Evolutionary conservation across 2,113 vertebrate species (phyloP).

Genomic region (Argyrosomus japonicus): DNA sequence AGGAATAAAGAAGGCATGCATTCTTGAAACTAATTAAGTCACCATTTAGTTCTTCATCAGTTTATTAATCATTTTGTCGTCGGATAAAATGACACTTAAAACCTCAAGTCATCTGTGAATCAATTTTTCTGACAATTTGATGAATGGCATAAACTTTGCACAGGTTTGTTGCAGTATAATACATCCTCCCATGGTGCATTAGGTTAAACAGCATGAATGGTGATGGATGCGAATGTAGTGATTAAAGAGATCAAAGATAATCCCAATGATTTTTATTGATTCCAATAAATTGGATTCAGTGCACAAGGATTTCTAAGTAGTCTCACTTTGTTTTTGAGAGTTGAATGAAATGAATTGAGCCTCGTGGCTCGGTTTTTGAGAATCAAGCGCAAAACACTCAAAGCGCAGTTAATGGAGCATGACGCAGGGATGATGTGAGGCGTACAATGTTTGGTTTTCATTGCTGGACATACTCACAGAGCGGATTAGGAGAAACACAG

Average conservation of each 20-base stretch:
- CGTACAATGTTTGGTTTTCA: neutral
- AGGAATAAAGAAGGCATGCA: neutral
- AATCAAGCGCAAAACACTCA: slow-evolving; percentile 1
- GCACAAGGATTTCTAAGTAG: neutral
- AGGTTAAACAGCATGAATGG: neutral
- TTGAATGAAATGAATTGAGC: neutral
- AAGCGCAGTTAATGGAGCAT: neutral
- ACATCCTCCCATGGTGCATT: neutral
- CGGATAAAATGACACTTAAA: slow-evolving; percentile 1
- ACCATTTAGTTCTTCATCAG: neutral
- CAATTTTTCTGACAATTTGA: neutral
- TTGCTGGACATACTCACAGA: neutral
- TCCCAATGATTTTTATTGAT: neutral
- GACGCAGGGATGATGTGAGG: neutral
- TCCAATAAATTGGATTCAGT: neutral
- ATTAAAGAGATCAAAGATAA: no score
- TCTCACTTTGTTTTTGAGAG: neutral
- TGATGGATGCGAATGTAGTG: no score
- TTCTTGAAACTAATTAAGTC: slow-evolving; percentile 11
- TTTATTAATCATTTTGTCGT: neutral
- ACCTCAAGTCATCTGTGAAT: neutral
- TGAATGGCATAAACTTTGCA: slow-evolving; percentile 1
- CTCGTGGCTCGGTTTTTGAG: neutral
- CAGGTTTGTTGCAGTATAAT: neutral
- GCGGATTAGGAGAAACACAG: neutral